These are phyloP conservation scores for Zhuqinia jingwanae DNA, from an alignment of 2,888 invertebrate species.

Conservation along the genomic window DNA sequence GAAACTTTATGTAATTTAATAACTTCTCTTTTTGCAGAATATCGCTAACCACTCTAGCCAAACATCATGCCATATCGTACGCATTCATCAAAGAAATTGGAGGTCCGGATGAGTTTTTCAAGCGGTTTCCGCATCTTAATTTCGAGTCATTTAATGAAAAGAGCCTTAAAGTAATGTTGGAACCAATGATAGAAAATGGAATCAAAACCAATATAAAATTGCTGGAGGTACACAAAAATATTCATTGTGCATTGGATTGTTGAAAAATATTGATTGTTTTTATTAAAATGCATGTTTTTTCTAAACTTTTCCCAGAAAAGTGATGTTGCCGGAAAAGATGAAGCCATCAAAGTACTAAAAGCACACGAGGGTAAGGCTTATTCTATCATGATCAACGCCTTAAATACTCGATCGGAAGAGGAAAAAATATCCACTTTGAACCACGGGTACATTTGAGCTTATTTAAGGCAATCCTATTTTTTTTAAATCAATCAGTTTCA, in stretches of 20 bases:
- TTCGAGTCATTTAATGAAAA: constrained; percentile 40
- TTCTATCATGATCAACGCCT: not conserved
- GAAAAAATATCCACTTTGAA: constrained; percentile 49
- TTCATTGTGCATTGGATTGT: too few species aligned
- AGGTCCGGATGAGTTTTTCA: constrained; percentile 39
- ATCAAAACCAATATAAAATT: constrained; percentile 41
- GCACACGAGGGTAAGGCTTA: constrained; percentile 12
- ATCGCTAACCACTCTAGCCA: constrained; percentile 57
- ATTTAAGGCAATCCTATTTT: not conserved
- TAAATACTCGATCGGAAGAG: constrained; percentile 1
- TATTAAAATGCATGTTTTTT: too few species aligned
- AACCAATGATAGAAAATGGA: constrained; percentile 27
- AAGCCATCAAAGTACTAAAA: constrained; percentile 42
- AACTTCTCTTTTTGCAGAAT: constrained; percentile 26
- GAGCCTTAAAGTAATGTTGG: not conserved
- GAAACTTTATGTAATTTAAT: not conserved
- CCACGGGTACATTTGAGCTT: constrained; percentile 62
- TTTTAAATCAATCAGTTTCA: not conserved
- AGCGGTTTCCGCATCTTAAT: constrained; percentile 31
- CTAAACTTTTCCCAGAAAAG: not conserved
- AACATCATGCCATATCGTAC: constrained; percentile 58
- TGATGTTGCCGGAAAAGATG: constrained; percentile 19
- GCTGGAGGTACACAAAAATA: too few species aligned
- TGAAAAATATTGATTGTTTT: too few species aligned
- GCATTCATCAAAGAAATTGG: constrained; percentile 48